Base-by-base conservation (phyloP, 2,797 vertebrate species). In the Sebastes nivosus region DNA sequence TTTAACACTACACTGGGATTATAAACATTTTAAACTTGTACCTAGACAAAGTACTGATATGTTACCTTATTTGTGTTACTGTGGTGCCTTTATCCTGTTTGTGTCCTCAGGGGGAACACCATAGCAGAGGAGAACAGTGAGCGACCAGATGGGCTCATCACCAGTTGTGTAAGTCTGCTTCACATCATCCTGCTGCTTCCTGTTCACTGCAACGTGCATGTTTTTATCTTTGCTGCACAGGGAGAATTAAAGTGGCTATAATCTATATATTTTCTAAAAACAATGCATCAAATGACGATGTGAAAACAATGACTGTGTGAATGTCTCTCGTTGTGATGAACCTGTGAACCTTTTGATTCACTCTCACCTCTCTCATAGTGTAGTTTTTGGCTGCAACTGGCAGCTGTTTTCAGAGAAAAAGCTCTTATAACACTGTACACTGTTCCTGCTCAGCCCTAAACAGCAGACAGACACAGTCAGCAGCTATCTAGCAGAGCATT, bases 51-150 rank as follows among this genome's bases (percentile, higher is more conserved):
- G 12, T 10, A 10, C 57, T 4, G 25, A 60, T 30, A 63, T 72
- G 38, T 36, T 24, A 12, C 52, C 9, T 60, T 8, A 58, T 72
- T 61, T 27, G 29, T 75, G 61, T 74, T 25, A 3, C 6, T 22
- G 8, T 12, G 16, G 50, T 52, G 24, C n/a, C 30, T 63, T 50
- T 72, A n/a, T 24, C 66, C 16, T 72, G 20, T 69, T 32, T 71
- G 67, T 86, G 46, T 80, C 60, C 6, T 61, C 91, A 97, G 97
- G 63, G 92, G 93, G 18, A 68, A 87, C 29, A 92, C 86, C 4
- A 92, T 91, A 6, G 83, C 93, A 16, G 86, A 93, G 81, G 90
- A 84, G 25, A n/a, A 0, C 46, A 0, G 2, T 0, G 76, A 82
- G 1, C 54, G 2, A 11, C n/a, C 70, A 9, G 87, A 94, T 2